Base-by-base conservation (phyloP, 2,888 invertebrate genomes). In the Orgyia antiqua region DNA sequence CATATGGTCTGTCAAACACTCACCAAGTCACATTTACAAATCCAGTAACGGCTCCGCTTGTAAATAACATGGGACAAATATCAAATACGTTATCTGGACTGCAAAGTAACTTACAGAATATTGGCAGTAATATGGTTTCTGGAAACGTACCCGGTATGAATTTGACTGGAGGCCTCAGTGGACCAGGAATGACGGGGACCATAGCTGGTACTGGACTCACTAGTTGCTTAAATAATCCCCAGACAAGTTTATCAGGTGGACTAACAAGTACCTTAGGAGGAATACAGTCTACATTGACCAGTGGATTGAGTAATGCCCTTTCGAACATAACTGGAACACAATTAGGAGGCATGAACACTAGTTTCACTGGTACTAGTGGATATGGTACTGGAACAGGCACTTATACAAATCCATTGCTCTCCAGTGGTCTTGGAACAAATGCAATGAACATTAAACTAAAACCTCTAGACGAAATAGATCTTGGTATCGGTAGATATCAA, bases 381-480 rank as follows among this genome's bases (percentile, higher is more conserved):
- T 87, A 84, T 42, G 84, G 80, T 28, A 73, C 76, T 12, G 65
- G 63, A 7, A 66, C 77, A 28, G 83, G 82, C 24, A 90, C 90
- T 2, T 92, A 92, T 55, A 89, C 91, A 36, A 91, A 92, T 59
- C 92, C 92, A 10, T 70, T 92, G 40, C 78, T 87, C 48, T 75
- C 89, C 48, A 65, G 89, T 68, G 78, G 88, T 59, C 70, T 92
- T 69, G 83, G 89, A 73, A 73, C 87, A 29, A 86, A 84, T 79
- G 75, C 71, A 15, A 89, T 90, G 87, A 88, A 87, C 45, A 88
- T 89, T 53, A 92, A 92, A 72, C 78, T 92, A 71, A 92, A 93
- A 72, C 90, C 91, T 40, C 79, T 92, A 67, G 92, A 93, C 52
- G 92, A 93, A 65, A 90, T 92, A 41, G 92, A 92, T 54, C 83